Evolutionary conservation across 2,888 invertebrate genomes (phyloP).

Genomic region (Malthinus seriepunctatus): DNA sequence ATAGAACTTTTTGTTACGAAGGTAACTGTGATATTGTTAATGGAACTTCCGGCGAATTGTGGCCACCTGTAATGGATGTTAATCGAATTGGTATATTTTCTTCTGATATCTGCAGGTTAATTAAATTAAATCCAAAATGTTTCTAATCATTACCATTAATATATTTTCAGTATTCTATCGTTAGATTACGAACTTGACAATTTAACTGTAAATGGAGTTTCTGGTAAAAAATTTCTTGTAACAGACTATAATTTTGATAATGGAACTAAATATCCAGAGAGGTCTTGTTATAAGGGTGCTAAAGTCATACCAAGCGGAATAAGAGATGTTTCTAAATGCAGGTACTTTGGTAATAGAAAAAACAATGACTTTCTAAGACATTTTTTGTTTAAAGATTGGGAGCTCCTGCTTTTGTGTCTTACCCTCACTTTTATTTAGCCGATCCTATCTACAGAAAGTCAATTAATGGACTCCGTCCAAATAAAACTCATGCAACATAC

Average conservation of each 20-base stretch:
- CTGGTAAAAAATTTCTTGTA: conserved; percentile 61
- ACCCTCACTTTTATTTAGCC: conserved; percentile 80
- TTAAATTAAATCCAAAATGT: background rate
- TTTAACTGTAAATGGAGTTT: conserved; percentile 55
- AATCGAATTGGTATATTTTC: conserved; percentile 69
- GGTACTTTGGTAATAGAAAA: conserved; percentile 39
- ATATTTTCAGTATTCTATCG: conserved; percentile 50
- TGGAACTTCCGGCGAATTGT: conserved; percentile 80
- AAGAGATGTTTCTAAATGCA: conserved; percentile 72
- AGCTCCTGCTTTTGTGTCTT: conserved; percentile 81
- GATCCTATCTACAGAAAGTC: conserved; percentile 66
- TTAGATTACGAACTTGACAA: conserved; percentile 46
- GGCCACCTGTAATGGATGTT: conserved; percentile 69
- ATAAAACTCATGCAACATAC: conserved; percentile 66
- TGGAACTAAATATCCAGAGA: conserved; percentile 61
- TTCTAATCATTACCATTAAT: conserved; percentile 25
- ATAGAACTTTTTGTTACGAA: conserved; percentile 60
- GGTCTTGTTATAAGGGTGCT: conserved; percentile 65
- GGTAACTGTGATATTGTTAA: conserved; percentile 68
- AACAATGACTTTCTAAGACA: background rate
- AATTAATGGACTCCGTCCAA: conserved; percentile 70
- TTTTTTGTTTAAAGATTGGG: conserved; percentile 59
- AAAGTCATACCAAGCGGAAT: conserved; percentile 61
- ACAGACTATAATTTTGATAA: conserved; percentile 74
- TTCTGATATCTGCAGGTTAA: conserved; percentile 77